Percentiles rank a stretch among this genome's conserved stretches.
These are phyloP conservation scores for Agrenia bidenticulata DNA, from an alignment of 2,888 invertebrate species.

Conservation along the genomic window DNA sequence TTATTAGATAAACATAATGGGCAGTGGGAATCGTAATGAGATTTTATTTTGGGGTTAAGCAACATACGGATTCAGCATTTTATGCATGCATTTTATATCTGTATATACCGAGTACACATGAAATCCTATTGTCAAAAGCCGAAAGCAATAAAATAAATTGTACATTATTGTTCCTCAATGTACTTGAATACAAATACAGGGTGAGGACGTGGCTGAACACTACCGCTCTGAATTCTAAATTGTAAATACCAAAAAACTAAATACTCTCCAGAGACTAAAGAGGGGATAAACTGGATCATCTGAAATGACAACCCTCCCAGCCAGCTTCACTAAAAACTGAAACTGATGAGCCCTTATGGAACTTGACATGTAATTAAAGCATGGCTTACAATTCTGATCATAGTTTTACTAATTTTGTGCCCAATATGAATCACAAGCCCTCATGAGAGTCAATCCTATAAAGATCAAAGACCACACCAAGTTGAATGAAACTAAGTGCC, in stretches of 20 bases:
- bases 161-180: no score
- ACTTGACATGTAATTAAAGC: no score
- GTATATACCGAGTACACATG: background rate
- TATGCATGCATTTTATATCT: no score
- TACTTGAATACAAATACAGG: no score
- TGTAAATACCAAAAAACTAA: background rate
- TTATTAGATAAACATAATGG: slow-evolving; percentile 21
- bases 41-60: slow-evolving; percentile 8
- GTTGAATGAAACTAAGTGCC: no score
- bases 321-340: background rate
- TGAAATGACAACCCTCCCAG: slow-evolving; percentile 7
- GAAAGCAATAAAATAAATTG: slow-evolving; percentile 5
- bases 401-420: no score
- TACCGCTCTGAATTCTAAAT: no score
- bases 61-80: slow-evolving; percentile 12
- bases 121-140: slow-evolving; percentile 19
- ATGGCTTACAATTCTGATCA: no score
- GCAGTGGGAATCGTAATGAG: slow-evolving; percentile 29
- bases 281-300: slow-evolving; percentile 18
- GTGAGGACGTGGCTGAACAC: no score
- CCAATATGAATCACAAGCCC: no score
- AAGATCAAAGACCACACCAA: slow-evolving; percentile 23
- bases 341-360: no score
- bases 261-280: slow-evolving; percentile 11
- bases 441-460: background rate